These are phyloP conservation scores for Seladonia tumulorum DNA, from an alignment of 2,888 invertebrate genomes.

Conservation along the genomic window DNA sequence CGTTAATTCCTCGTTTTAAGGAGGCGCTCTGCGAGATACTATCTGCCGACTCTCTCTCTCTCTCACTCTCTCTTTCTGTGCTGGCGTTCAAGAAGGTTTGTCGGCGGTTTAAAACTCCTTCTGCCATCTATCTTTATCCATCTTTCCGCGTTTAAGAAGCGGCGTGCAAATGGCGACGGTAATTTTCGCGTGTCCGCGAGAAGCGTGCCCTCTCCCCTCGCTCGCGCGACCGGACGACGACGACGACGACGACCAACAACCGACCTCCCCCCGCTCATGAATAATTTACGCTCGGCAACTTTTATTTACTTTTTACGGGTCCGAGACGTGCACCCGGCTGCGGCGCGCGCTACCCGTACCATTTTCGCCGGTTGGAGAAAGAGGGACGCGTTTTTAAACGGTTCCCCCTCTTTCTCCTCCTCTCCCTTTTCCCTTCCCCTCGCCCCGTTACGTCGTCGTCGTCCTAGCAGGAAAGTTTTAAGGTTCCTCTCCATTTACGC, in stretches of 20 bases:
- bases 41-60: background rate
- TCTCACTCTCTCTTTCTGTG: too few relatives aligned
- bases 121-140: conserved; percentile 1
- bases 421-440: too few relatives aligned
- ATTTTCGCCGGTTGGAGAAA: background rate
- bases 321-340: background rate
- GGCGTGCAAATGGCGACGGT: conserved; percentile 44
- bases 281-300: conserved; percentile 65
- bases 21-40: background rate
- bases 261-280: conserved; percentile 56
- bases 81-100: background rate
- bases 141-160: conserved; percentile 7
- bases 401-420: background rate
- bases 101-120: conserved; percentile 6
- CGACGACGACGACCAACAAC: conserved; percentile 11
- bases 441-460: too few relatives aligned
- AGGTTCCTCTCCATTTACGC: conserved; percentile 66
- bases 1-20: conserved; percentile 60
- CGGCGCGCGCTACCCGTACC: background rate
- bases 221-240: conserved; percentile 18
- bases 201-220: conserved; percentile 30
- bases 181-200: conserved; percentile 57
- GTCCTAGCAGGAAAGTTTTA: conserved; percentile 62
- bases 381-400: conserved; percentile 62
- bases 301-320: conserved; percentile 64